A percentile compares a stretch with the other conserved stretches of the same genome.
Conservation (phyloP, 2,888 invertebrate genomes). For the Altica lythri region DNA sequence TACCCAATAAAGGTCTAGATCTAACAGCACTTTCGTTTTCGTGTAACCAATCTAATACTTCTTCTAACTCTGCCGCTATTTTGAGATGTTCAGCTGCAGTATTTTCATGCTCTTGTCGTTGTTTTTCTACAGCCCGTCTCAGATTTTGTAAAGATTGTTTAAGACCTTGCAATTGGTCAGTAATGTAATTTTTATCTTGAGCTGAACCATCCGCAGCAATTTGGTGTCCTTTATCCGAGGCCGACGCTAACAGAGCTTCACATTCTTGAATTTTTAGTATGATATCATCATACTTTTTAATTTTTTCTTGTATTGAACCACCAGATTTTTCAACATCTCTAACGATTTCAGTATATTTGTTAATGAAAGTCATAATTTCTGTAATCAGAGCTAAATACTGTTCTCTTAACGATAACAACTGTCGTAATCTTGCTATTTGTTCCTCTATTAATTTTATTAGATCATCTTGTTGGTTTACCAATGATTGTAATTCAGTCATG, state of each 20-base stretch:
- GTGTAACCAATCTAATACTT: constrained; percentile 82
- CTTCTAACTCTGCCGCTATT: constrained; percentile 79
- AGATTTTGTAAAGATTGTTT: constrained; percentile 83
- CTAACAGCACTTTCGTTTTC: constrained; percentile 80
- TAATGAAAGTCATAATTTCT: constrained; percentile 85
- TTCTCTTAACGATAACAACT: constrained; percentile 79
- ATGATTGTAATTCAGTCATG: constrained; percentile 77
- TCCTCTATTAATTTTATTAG: constrained; percentile 84
- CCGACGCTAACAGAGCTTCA: constrained; percentile 83
- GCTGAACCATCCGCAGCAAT: constrained; percentile 90
- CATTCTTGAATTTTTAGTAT: constrained; percentile 88
- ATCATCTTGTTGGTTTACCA: constrained; percentile 83
- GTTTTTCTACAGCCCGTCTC: constrained; percentile 81
- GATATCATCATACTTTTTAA: constrained; percentile 84
- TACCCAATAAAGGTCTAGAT: constrained; percentile 79
- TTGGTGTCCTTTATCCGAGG: constrained; percentile 90
- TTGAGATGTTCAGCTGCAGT: constrained; percentile 88
- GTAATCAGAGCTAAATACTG: constrained; percentile 86
- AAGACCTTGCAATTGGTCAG: constrained; percentile 83
- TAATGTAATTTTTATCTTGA: constrained; percentile 84
- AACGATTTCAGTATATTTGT: constrained; percentile 84
- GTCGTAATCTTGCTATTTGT: constrained; percentile 79
- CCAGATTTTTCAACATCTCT: constrained; percentile 84
- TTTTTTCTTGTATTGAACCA: constrained; percentile 82
- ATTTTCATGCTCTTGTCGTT: constrained; percentile 84